Evolutionary conservation across 1,140 invertebrate species (phyloP).

Genomic region (Halesus radiatus): DNA sequence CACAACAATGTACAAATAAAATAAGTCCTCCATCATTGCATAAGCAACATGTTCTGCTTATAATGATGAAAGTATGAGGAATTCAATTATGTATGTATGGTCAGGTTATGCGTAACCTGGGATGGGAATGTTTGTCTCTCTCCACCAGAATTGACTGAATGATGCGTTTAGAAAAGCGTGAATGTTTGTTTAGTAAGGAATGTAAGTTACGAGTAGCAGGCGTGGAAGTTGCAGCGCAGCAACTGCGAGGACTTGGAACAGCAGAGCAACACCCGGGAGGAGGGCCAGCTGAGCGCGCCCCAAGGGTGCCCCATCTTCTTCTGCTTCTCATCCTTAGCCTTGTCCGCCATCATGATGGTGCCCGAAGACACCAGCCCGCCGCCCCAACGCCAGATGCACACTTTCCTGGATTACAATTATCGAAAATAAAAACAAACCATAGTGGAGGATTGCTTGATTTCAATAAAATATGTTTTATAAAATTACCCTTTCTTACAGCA

Average conservation of each 20-base stretch:
- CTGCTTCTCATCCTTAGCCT: conserved; percentile 27
- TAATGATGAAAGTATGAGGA: too few species aligned
- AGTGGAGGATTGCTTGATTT: background rate
- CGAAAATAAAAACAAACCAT: background rate
- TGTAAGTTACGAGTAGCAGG: conserved; percentile 35
- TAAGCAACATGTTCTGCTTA: too few species aligned
- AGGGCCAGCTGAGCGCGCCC: conserved; percentile 44
- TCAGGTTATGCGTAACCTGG: too few species aligned
- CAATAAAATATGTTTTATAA: background rate
- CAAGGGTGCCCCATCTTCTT: conserved; percentile 44
- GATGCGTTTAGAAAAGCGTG: too few species aligned
- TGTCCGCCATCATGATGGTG: background rate
- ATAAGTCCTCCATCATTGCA: too few species aligned
- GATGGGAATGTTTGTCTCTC: too few species aligned
- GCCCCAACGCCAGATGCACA: conserved; percentile 52
- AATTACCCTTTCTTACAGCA: conserved; percentile 54
- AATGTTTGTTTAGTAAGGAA: too few species aligned
- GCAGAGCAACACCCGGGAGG: conserved; percentile 35
- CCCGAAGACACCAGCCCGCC: conserved; percentile 40
- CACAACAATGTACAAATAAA: too few species aligned
- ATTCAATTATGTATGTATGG: too few species aligned
- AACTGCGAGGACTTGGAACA: conserved; percentile 46
- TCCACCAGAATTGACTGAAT: too few species aligned
- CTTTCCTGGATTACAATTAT: conserved; percentile 41
- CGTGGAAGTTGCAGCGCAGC: conserved; percentile 39